A percentile compares a stretch with the other conserved stretches of the same genome.
phyloP scores from a whole-genome alignment of 2,888 invertebrate species.

The Drosophila pegasa region DNA sequence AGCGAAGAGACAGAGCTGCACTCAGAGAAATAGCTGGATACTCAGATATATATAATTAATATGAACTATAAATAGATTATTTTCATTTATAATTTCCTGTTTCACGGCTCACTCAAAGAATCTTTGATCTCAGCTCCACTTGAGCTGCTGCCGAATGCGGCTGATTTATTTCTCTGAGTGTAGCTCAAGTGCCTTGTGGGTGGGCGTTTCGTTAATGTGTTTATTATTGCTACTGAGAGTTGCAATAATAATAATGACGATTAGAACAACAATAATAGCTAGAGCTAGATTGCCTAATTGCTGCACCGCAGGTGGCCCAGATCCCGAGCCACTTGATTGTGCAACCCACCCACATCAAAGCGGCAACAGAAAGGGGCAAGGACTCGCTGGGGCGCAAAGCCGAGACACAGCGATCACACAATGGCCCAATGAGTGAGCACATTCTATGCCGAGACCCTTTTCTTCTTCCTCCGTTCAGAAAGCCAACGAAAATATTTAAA shows the following conservation, averaged over 20 bases:
- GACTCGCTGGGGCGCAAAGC: slow-evolving; percentile 43
- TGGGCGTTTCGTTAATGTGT: slow-evolving; percentile 31
- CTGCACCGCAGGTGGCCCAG: slow-evolving; percentile 74
- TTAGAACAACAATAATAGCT: slow-evolving; percentile 32
- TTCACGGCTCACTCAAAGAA: background rate
- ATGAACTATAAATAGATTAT: background rate
- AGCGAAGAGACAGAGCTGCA: slow-evolving; percentile 2
- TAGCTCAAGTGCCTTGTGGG: slow-evolving; percentile 10
- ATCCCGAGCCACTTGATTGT: slow-evolving; percentile 66
- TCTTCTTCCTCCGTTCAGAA: slow-evolving; percentile 16
- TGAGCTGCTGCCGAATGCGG: background rate
- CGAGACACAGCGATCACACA: slow-evolving; percentile 49
- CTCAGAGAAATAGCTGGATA: background rate
- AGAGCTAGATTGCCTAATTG: slow-evolving; percentile 58
- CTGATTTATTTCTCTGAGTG: slow-evolving; percentile 4
- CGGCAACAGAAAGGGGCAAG: slow-evolving; percentile 34
- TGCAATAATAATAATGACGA: slow-evolving; percentile 53
- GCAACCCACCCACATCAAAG: slow-evolving; percentile 70
- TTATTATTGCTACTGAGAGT: slow-evolving; percentile 57
- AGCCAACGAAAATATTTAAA: slow-evolving; percentile 52
- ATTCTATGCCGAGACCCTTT: slow-evolving; percentile 59
- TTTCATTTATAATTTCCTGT: background rate
- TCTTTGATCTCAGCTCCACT: background rate
- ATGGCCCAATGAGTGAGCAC: slow-evolving; percentile 63
- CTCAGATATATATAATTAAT: background rate